Evolutionary conservation across 2,888 invertebrate species (phyloP).

Genomic region (Nudaria mundana): DNA sequence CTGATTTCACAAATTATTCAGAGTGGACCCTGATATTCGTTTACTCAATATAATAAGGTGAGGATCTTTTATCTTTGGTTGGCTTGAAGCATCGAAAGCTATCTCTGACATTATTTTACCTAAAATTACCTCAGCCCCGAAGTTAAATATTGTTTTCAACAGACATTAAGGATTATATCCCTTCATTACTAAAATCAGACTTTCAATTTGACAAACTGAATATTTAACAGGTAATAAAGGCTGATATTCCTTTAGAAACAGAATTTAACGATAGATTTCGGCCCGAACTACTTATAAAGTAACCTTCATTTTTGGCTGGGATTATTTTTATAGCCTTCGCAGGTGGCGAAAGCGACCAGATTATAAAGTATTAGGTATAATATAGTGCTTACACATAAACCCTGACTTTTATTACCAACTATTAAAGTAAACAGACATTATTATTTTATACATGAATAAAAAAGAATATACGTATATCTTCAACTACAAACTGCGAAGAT

Average conservation of each 20-base stretch:
- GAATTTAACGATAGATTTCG: slow-evolving; percentile 20
- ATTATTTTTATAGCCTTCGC: slow-evolving; percentile 7
- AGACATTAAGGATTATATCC: slow-evolving; percentile 17
- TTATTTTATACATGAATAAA: too few species aligned
- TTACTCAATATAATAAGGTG: slow-evolving; percentile 23
- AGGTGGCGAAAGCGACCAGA: neutral
- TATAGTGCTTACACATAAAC: too few species aligned
- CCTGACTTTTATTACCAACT: too few species aligned
- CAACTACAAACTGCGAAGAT: too few species aligned
- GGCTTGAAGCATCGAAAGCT: slow-evolving; percentile 11
- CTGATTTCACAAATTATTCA: slow-evolving; percentile 37
- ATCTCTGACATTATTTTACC: slow-evolving; percentile 20
- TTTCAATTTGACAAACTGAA: slow-evolving; percentile 21
- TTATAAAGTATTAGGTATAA: neutral
- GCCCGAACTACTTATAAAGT: slow-evolving; percentile 5
- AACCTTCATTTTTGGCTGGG: slow-evolving; percentile 2
- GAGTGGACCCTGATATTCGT: slow-evolving; percentile 23
- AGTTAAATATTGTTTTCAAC: slow-evolving; percentile 25
- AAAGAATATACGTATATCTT: too few species aligned
- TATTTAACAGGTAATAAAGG: slow-evolving; percentile 19
- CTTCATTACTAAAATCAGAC: slow-evolving; percentile 9
- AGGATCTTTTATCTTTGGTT: slow-evolving; percentile 9
- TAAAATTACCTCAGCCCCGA: slow-evolving; percentile 21
- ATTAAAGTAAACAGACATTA: too few species aligned
- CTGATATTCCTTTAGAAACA: slow-evolving; percentile 17